Percentiles rank a stretch among this genome's conserved stretches.
Conservation (phyloP, 2,888 invertebrate species). For the Clivina fossor region DNA sequence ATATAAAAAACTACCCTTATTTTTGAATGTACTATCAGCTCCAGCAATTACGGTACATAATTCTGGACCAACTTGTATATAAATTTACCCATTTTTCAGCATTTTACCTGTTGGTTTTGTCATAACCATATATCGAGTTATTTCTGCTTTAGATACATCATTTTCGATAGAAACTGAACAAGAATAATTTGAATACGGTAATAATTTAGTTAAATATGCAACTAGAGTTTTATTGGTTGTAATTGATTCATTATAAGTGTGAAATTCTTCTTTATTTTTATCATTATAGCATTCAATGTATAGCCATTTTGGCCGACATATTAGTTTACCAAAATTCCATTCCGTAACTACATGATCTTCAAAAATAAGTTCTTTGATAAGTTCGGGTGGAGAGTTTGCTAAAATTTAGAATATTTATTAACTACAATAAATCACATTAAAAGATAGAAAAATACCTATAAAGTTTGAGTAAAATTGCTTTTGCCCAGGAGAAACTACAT, state of each 20-base stretch:
- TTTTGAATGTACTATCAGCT: no score
- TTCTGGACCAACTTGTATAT: no score
- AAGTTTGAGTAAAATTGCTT: no score
- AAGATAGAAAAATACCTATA: no score
- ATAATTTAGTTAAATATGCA: constrained; percentile 8
- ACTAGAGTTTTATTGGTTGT: not conserved
- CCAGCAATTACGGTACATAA: no score
- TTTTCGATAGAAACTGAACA: constrained; percentile 20
- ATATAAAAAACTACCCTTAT: no score
- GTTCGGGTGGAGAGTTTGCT: not conserved
- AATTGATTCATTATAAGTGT: no score
- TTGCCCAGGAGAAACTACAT: no score
- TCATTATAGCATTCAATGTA: no score
- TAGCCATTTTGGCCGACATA: constrained; percentile 10
- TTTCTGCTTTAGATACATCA: constrained; percentile 7
- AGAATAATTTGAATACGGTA: constrained; percentile 13
- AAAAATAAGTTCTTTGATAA: no score
- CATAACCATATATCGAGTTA: not conserved
- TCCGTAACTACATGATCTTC: constrained; percentile 10
- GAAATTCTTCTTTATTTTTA: no score
- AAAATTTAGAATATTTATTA: not conserved
- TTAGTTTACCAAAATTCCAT: constrained; percentile 9
- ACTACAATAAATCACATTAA: not conserved
- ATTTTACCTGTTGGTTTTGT: constrained; percentile 26
- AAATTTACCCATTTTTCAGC: no score